phyloP scores from a whole-genome alignment of 1,140 invertebrate genomes.

The Manduca sexta region DNA sequence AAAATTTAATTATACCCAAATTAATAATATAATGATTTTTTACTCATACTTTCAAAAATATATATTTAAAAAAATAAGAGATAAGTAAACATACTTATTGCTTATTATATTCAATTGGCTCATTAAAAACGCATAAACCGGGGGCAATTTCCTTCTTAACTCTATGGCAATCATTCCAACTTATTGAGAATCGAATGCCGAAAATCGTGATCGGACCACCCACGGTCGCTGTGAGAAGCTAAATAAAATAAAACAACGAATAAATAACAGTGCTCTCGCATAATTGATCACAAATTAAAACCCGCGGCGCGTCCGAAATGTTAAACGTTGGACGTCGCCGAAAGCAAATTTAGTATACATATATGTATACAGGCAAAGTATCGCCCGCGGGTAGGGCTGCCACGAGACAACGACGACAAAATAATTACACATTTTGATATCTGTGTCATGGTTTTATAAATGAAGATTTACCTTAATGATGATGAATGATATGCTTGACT shows the following conservation, averaged over 20 bases:
- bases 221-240: slow-evolving; percentile 56
- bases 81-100: too few relatives aligned
- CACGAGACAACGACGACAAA: slow-evolving; percentile 3
- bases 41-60: too few relatives aligned
- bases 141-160: slow-evolving; percentile 18
- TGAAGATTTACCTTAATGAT: neutral
- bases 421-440: slow-evolving; percentile 1
- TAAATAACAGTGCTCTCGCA: slow-evolving; percentile 70
- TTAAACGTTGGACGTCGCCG: slow-evolving; percentile 55
- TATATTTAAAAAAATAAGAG: too few relatives aligned
- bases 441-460: neutral
- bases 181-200: slow-evolving; percentile 49
- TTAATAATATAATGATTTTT: neutral
- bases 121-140: neutral
- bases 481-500: too few relatives aligned
- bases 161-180: slow-evolving; percentile 59
- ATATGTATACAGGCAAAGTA: slow-evolving; percentile 14
- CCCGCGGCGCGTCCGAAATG: slow-evolving; percentile 58
- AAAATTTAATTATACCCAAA: neutral
- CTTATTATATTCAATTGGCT: too few relatives aligned
- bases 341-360: slow-evolving; percentile 60
- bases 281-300: slow-evolving; percentile 74
- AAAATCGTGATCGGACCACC: slow-evolving; percentile 69
- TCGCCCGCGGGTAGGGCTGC: slow-evolving; percentile 13
- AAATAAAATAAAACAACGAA: slow-evolving; percentile 70